A percentile compares a stretch with the other conserved stretches of the same genome.
Evolutionary conservation across 2,888 invertebrate genomes (phyloP).

Genomic region (Blera fallax): DNA sequence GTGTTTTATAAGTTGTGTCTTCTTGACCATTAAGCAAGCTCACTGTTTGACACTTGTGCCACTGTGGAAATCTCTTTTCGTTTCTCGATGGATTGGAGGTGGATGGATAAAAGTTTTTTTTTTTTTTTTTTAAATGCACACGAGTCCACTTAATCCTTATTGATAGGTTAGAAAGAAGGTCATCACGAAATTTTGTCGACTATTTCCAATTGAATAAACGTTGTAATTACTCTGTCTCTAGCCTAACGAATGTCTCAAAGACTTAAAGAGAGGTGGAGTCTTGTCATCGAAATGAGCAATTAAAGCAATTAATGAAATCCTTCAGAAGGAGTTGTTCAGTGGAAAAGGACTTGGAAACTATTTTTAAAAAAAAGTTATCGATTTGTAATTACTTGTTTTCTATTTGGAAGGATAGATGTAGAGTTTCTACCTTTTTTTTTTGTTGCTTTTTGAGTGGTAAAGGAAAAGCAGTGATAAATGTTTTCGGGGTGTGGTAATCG

Average conservation of each 20-base stretch:
- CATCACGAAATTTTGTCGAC: conserved; percentile 9
- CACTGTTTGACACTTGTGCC: neutral
- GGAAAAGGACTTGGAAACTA: neutral
- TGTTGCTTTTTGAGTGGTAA: neutral
- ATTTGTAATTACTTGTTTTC: neutral
- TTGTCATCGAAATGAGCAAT: conserved; percentile 24
- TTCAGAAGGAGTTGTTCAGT: neutral
- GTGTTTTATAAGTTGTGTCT: neutral
- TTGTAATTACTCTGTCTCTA: conserved; percentile 1
- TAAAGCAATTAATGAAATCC: conserved; percentile 30
- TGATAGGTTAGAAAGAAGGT: neutral
- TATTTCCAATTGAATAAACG: conserved; percentile 30
- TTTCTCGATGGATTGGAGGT: too few relatives aligned
- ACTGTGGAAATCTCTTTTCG: neutral
- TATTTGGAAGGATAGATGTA: neutral
- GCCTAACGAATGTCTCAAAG: neutral
- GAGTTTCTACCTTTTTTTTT: neutral
- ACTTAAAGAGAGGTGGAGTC: neutral
- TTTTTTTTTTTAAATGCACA: conserved; percentile 10
- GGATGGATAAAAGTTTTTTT: too few relatives aligned
- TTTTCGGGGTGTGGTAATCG: neutral
- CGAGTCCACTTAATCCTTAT: conserved; percentile 16
- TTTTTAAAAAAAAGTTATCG: conserved; percentile 3
- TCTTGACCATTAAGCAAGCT: neutral
- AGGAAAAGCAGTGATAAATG: neutral